These are phyloP conservation scores for Agelastica alni DNA, from an alignment of 2,888 invertebrate species.

Conservation along the genomic window DNA sequence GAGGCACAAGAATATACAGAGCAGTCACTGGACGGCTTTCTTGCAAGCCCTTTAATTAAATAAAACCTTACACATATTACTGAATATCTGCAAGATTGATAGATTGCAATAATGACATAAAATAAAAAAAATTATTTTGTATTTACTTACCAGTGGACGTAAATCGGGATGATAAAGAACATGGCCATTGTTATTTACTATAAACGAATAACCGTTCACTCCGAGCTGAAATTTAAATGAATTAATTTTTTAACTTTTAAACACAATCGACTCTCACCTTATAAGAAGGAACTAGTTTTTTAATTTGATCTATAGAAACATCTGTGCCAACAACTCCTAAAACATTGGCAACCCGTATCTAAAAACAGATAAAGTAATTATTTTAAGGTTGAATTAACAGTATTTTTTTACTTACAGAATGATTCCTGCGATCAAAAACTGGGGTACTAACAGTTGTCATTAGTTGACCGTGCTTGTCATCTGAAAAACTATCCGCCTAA, in stretches of 20 bases:
- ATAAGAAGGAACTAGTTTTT: conserved; percentile 91
- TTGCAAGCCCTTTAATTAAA: no score
- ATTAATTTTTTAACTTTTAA: not conserved
- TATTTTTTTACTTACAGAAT: conserved; percentile 64
- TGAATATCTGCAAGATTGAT: no score
- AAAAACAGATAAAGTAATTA: conserved; percentile 44
- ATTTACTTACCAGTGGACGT: conserved; percentile 77
- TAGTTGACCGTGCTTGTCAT: conserved; percentile 75
- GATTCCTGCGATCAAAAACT: conserved; percentile 91
- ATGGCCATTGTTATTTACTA: conserved; percentile 97
- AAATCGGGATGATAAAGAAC: conserved; percentile 95
- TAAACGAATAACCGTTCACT: conserved; percentile 94
- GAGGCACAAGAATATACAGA: no score
- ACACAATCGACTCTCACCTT: conserved; percentile 64
- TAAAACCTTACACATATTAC: no score
- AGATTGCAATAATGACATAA: no score
- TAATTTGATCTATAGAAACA: conserved; percentile 93
- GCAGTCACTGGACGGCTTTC: no score
- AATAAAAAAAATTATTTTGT: no score
- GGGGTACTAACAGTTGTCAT: conserved; percentile 95
- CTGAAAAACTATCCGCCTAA: conserved; percentile 70
- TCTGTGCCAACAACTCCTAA: conserved; percentile 97
- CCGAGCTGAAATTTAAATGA: conserved; percentile 72
- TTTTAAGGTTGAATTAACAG: not conserved
- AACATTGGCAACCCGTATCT: conserved; percentile 87